Conservation (phyloP, 2,113 vertebrate species). For the Amblyopsis rosae region DNA sequence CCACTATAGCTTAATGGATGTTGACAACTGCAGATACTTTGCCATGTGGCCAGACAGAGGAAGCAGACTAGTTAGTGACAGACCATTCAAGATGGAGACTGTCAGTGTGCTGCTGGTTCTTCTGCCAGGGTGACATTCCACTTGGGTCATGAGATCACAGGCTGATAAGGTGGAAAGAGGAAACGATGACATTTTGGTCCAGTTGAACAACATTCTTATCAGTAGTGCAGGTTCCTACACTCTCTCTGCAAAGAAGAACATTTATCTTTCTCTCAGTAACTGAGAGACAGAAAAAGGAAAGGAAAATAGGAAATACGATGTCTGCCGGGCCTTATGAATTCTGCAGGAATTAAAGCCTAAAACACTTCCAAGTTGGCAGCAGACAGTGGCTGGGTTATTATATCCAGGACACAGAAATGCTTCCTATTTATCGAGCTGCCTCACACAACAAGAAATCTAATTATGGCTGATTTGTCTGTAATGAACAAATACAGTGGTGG, state of each 20-base stretch:
- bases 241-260: background rate
- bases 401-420: background rate
- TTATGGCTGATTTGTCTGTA: constrained; percentile 1
- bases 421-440: background rate
- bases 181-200: constrained; percentile 18
- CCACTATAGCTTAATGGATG: constrained; percentile 55
- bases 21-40: constrained; percentile 52
- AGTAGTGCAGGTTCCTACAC: constrained; percentile 2
- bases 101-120: constrained; percentile 5
- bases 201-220: constrained; percentile 43
- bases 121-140: background rate
- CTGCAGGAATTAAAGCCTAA: background rate
- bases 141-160: constrained; percentile 1
- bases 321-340: constrained; percentile 7
- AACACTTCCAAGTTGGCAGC: background rate
- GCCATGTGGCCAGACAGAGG: constrained; percentile 36
- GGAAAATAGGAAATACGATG: background rate
- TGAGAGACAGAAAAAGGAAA: constrained; percentile 13
- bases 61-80: constrained; percentile 62
- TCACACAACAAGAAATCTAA: constrained; percentile 2
- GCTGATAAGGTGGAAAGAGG: constrained; percentile 11
- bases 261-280: constrained; percentile 19
- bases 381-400: background rate
- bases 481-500: background rate
- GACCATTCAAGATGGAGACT: constrained; percentile 10